Percentiles rank a stretch among this genome's conserved stretches.
These are phyloP conservation scores for Tragelaphus imberbis DNA, from an alignment of 2,113 vertebrate genomes.

Conservation along the genomic window DNA sequence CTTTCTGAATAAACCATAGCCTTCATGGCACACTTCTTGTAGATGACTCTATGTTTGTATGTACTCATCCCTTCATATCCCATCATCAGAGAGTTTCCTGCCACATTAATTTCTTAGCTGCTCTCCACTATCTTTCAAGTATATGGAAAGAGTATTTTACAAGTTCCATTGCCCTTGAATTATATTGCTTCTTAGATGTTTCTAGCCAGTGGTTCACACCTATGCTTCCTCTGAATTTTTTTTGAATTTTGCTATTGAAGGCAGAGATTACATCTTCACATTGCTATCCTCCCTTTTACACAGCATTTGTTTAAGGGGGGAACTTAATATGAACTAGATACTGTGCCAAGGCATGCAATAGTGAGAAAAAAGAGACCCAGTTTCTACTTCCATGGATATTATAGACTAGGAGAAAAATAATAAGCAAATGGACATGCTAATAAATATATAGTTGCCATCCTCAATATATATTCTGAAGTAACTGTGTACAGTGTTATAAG, in stretches of 20 bases:
- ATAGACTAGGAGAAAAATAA: neutral
- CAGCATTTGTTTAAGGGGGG: neutral
- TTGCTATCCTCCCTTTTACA: neutral
- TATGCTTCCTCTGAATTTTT: neutral
- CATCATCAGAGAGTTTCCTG: neutral
- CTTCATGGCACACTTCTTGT: neutral
- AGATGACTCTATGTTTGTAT: neutral
- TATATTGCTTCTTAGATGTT: neutral
- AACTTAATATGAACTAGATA: neutral
- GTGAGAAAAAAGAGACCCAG: neutral
- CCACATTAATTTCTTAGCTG: neutral
- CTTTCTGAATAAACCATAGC: neutral
- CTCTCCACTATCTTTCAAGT: neutral
- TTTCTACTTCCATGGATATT: neutral
- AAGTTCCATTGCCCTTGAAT: neutral
- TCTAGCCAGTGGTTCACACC: neutral
- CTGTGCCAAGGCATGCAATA: neutral
- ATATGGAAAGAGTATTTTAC: neutral
- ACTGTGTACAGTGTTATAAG: neutral
- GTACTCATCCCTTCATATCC: neutral
- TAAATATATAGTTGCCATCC: neutral
- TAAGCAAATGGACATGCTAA: neutral
- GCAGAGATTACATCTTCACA: neutral
- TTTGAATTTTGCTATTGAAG: neutral
- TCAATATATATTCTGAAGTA: neutral